Conservation (phyloP, 2,797 vertebrate species). For the Hyperoplus immaculatus region DNA sequence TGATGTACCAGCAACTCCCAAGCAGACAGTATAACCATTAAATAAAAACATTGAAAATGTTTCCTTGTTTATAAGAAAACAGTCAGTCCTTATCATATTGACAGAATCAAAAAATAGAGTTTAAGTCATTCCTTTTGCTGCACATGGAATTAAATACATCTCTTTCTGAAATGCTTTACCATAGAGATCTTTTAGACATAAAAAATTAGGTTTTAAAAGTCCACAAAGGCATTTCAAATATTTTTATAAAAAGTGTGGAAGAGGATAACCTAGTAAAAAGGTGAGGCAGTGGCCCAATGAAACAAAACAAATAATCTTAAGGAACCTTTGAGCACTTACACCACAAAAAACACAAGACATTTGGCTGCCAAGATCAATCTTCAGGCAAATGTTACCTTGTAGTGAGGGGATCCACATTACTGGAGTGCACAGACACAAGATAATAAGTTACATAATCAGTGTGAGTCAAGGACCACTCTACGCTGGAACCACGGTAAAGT, state of each 20-base stretch:
- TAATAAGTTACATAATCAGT: slow-evolving; percentile 9
- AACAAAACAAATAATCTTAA: background rate
- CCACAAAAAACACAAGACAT: background rate
- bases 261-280: background rate
- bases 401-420: background rate
- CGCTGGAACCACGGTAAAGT: slow-evolving; percentile 24
- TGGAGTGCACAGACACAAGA: background rate
- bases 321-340: background rate
- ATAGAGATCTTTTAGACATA: background rate
- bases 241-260: background rate
- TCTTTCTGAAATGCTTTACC: background rate
- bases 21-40: background rate
- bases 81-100: too few species aligned
- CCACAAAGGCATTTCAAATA: background rate
- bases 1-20: background rate
- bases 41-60: too few species aligned
- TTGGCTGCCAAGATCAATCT: background rate
- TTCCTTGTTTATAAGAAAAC: background rate
- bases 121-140: too few species aligned
- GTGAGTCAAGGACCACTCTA: background rate
- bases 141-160: background rate
- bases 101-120: too few species aligned
- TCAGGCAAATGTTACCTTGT: background rate
- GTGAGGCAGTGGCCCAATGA: background rate
- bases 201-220: background rate